phyloP scores from a whole-genome alignment of 2,113 vertebrate genomes.

The Oreochromis tanganicae region DNA sequence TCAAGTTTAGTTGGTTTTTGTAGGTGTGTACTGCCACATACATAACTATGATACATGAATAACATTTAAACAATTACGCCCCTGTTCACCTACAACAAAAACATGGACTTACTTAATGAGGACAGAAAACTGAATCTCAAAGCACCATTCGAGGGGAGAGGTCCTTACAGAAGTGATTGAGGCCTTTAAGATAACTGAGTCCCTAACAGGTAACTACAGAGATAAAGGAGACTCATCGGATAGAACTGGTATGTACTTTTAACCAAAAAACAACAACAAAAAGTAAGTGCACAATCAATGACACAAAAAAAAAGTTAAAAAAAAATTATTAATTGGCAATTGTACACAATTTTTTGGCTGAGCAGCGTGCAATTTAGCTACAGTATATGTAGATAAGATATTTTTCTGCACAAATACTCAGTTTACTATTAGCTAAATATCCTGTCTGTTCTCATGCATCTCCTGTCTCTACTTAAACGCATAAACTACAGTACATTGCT shows the following conservation, averaged over 20 bases:
- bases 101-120: conserved; percentile 44
- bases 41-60: conserved; percentile 76
- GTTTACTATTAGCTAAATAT: conserved; percentile 20
- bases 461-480: conserved; percentile 23
- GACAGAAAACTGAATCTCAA: conserved; percentile 86
- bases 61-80: conserved; percentile 40
- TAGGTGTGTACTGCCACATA: conserved; percentile 77
- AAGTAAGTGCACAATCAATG: conserved; percentile 66
- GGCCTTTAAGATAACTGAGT: conserved; percentile 82
- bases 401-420: conserved; percentile 5
- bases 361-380: conserved; percentile 58
- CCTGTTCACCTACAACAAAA: conserved; percentile 40
- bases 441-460: conserved; percentile 31
- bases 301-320: conserved; percentile 28
- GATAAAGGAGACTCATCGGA: conserved; percentile 28
- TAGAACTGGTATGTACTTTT: conserved; percentile 41
- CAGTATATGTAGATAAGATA: conserved; percentile 29
- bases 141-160: conserved; percentile 88
- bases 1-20: conserved; percentile 70
- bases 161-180: conserved; percentile 82
- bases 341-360: conserved; percentile 49
- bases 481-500: conserved; percentile 33
- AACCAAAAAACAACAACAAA: neutral
- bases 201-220: conserved; percentile 75
- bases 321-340: conserved; percentile 50